Evolutionary conservation across 2,113 vertebrate genomes (phyloP), one percentile per base, ranked within the genome.

Genomic region (Brachypteracias leptosomus): DNA sequence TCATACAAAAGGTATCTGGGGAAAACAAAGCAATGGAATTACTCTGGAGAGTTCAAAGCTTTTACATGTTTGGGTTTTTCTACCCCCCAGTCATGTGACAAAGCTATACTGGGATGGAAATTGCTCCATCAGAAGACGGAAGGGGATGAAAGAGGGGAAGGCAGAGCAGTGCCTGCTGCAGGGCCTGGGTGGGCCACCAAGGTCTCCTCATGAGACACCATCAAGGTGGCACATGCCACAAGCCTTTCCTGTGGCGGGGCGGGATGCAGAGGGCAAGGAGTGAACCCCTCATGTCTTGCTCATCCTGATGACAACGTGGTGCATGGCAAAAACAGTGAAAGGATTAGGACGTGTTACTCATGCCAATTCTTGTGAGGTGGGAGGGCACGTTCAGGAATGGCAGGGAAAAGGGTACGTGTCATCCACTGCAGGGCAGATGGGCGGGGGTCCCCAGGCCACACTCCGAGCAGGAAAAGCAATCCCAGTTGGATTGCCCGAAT

Each of bases 1-100:
- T 99, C 99, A 6, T 99, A 99, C 78, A 99, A 94, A 51, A 99
- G 98, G 65, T 99, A 99, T 40, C 99, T 99, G 93, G 16, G 28
- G 25, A 75, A 33, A 82, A 59, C 28, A 93, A 61, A 66, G 24
- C 52, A 35, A 51, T 3, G 4, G 11, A 10, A 13, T 84, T 36
- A 76, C 38, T 63, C 55, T 1, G 8, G 42, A 19, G 25, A 62
- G 36, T 54, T 9, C 10, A 46, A 57, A 42, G 24, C 10, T 47
- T 33, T 57, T 6, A 40, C 7, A 1, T 0, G 0, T 5, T 31
- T 46, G 9, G 20, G 54, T 86, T 26, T 70, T n/a, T n/a, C 11
- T 51, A 40, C 5, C 3, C 13, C 5, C 12, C 13, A 15, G 33
- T 31, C 8, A 29, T 5, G 2, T 3, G 9, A 25, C 3, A 0